These are phyloP conservation scores for Galleria mellonella DNA, from an alignment of 1,140 invertebrate genomes.

Conservation along the genomic window DNA sequence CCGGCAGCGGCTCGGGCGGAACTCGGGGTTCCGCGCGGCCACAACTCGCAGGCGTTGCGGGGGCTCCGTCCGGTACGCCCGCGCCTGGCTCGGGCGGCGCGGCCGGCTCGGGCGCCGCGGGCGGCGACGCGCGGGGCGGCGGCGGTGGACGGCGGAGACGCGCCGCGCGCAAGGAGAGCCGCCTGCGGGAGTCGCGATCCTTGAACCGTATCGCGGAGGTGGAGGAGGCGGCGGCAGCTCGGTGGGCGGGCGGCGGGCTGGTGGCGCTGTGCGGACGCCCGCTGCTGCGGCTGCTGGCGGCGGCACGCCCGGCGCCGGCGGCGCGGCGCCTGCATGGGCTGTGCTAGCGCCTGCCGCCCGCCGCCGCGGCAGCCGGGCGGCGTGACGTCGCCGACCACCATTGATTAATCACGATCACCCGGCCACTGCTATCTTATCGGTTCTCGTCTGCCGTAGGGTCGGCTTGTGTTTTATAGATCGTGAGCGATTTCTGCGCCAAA, in stretches of 20 bases:
- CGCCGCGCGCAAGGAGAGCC: conserved; percentile 76
- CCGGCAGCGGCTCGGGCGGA: conserved; percentile 74
- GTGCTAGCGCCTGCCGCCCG: conserved; percentile 31
- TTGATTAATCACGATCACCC: no score
- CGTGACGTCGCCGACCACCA: background rate
- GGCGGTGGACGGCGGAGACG: conserved; percentile 38
- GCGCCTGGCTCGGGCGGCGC: background rate
- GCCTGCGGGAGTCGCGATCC: conserved; percentile 86
- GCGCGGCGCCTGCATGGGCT: conserved; percentile 50
- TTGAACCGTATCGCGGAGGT: conserved; percentile 86
- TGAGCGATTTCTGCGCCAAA: no score
- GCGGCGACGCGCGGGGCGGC: conserved; percentile 15
- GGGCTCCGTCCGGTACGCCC: conserved; percentile 30
- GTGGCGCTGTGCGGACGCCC: conserved; percentile 56
- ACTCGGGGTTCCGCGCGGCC: conserved; percentile 58
- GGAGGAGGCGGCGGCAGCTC: conserved; percentile 47
- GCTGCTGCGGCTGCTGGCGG: conserved; percentile 45
- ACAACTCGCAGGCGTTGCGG: conserved; percentile 63
- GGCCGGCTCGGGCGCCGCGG: conserved; percentile 14
- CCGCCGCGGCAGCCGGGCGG: background rate
- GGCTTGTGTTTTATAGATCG: no score
- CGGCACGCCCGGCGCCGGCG: conserved; percentile 36
- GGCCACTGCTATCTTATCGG: no score
- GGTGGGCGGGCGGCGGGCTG: conserved; percentile 43
- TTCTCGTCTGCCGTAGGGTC: no score